phyloP scores from a whole-genome alignment of 2,113 vertebrate genomes.

The Notarius lentiginosus region DNA sequence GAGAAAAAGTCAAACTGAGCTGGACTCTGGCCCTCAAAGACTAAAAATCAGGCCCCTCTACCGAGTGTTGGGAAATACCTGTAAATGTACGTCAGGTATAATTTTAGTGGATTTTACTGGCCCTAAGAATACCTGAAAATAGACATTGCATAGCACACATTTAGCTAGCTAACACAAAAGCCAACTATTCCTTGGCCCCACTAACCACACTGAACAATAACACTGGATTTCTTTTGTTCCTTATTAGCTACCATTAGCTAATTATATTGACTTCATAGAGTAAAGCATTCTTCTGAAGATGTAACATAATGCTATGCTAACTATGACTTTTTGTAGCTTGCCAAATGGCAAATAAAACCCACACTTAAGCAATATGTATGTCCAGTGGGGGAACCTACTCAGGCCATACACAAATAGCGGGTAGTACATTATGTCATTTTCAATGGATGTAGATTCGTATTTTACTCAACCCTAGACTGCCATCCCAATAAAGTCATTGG shows the following conservation, averaged over 20 bases:
- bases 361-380: not conserved
- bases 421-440: not conserved
- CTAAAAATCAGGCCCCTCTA: not conserved
- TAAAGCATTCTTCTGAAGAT: too few species aligned
- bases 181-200: not conserved
- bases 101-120: not conserved
- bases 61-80: not conserved
- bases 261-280: too few species aligned
- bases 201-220: not conserved
- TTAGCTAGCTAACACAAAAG: not conserved
- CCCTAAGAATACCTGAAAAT: not conserved
- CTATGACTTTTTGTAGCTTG: too few species aligned
- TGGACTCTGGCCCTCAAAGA: not conserved
- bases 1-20: not conserved
- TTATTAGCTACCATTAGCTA: not conserved
- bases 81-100: not conserved
- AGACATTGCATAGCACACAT: not conserved
- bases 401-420: not conserved
- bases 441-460: not conserved
- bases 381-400: not conserved
- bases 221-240: not conserved
- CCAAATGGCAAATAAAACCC: too few species aligned
- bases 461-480: too few species aligned
- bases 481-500: too few species aligned
- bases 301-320: too few species aligned